Evolutionary conservation across 1,140 invertebrate species (phyloP), one percentile per base, ranked within the genome.

Genomic region (Scaptomyza montana): DNA sequence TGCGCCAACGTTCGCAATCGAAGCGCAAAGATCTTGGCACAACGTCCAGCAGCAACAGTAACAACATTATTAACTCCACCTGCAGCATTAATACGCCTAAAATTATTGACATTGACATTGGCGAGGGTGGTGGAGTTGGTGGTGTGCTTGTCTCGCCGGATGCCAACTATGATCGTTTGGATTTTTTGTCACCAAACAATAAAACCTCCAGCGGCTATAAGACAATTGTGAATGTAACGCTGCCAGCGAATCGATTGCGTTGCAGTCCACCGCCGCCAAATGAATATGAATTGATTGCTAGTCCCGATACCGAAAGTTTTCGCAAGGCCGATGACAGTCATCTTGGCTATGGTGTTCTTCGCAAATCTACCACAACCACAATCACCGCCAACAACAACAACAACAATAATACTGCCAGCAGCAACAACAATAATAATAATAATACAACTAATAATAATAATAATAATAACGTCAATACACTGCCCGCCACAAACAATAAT

Each of bases 271-370:
- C 84, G 51, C 79, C 82, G 16, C 77, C 82, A 7, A 91, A 91
- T 47, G 90, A 91, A 56, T 91, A 91, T 46, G 90, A 92, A 66
- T 46, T 90, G 66, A 92, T 92, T 49, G 87, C 77, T 70, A 87
- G 77, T 78, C 80, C 90, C 47, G 90, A 92, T 28, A 94, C 95
- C 92, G 93, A 94, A 64, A 93, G 94, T 51, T 93, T 94, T 61
- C 93, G 96, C 75, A 92, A 95, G 70, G 95, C 95, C 33, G 95
- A 96, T 90, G 95, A 96, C 91, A 96, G 95, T 70, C 95, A 96
- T 92, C 93, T 95, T 68, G 95, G 95, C 3, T 96, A 96, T 89
- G 96, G 95, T 7, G 93, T 96, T 74, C 95, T 96, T 13, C 93
- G 95, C 49, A 96, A 96, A 90, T 94, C 95, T 57, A 93, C 92